A percentile compares a stretch with the other conserved stretches of the same genome.
Conservation (phyloP, 2,797 vertebrate genomes). For the Macropus fuliginosus region DNA sequence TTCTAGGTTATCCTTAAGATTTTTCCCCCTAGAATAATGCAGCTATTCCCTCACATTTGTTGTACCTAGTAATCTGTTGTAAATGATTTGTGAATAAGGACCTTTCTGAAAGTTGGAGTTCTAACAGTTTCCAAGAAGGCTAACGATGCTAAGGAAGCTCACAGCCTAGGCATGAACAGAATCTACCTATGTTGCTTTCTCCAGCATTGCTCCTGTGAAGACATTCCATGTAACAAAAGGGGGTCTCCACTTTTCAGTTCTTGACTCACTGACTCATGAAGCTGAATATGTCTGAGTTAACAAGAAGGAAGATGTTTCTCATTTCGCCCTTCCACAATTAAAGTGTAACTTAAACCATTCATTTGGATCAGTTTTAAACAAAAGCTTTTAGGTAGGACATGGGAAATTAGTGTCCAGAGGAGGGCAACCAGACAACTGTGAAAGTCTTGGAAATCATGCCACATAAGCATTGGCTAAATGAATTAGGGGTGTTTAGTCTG, state of each 20-base stretch:
- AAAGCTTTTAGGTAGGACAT: background rate
- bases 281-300: background rate
- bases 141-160: background rate
- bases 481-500: background rate
- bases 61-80: background rate
- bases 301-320: background rate
- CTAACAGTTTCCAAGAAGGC: background rate
- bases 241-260: background rate
- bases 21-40: constrained; percentile 37
- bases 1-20: constrained; percentile 6
- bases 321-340: background rate
- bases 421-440: background rate
- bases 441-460: background rate
- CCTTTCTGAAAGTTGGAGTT: constrained; percentile 9
- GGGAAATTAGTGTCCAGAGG: background rate
- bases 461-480: background rate
- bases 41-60: background rate
- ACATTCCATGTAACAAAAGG: background rate
- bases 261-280: background rate
- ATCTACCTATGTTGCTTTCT: background rate
- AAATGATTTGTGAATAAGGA: background rate
- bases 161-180: background rate
- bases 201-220: background rate
- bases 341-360: background rate
- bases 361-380: background rate